Percentiles rank a stretch among this genome's conserved stretches.
Conservation (phyloP, 2,888 invertebrate genomes). For the Hydroisotoma schaefferi region DNA sequence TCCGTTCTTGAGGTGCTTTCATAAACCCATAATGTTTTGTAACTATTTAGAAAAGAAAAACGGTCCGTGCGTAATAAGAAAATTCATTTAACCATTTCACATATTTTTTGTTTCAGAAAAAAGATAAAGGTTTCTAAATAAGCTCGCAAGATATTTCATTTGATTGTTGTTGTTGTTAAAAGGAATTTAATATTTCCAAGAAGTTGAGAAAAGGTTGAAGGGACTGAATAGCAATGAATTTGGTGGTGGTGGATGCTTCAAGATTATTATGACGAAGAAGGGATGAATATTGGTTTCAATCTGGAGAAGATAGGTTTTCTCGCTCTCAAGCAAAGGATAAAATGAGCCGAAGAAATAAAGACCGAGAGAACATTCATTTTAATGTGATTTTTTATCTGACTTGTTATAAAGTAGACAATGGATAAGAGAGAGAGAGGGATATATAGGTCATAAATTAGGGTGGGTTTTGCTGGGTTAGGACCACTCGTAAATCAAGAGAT, state of each 20-base stretch:
- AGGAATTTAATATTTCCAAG: slow-evolving; percentile 41
- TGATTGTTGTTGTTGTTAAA: slow-evolving; percentile 2
- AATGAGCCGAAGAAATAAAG: slow-evolving; percentile 43
- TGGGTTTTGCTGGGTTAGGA: slow-evolving; percentile 37
- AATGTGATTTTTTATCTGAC: slow-evolving; percentile 45
- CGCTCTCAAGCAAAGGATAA: slow-evolving; percentile 20
- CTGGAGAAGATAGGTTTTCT: slow-evolving; percentile 12
- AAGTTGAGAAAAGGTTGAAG: slow-evolving; percentile 31
- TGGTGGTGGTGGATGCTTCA: not conserved
- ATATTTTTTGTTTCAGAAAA: slow-evolving; percentile 8
- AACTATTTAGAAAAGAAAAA: not conserved
- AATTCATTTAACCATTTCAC: slow-evolving; percentile 3
- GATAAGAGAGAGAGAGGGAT: slow-evolving; percentile 32
- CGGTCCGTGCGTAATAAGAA: slow-evolving; percentile 3
- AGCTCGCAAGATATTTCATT: not conserved
- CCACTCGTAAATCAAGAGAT: slow-evolving; percentile 42
- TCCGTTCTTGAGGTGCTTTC: not conserved
- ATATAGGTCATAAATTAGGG: slow-evolving; percentile 49
- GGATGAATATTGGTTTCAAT: slow-evolving; percentile 19
- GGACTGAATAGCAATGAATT: not conserved
- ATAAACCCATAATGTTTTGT: slow-evolving; percentile 1
- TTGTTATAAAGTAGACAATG: slow-evolving; percentile 42
- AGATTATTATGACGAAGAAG: slow-evolving; percentile 9
- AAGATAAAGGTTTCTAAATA: not conserved
- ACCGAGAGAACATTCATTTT: slow-evolving; percentile 45